Percentiles rank a stretch among this genome's conserved stretches.
These are phyloP conservation scores for Myopa tessellatipennis DNA, from an alignment of 2,888 invertebrate species.

Conservation along the genomic window DNA sequence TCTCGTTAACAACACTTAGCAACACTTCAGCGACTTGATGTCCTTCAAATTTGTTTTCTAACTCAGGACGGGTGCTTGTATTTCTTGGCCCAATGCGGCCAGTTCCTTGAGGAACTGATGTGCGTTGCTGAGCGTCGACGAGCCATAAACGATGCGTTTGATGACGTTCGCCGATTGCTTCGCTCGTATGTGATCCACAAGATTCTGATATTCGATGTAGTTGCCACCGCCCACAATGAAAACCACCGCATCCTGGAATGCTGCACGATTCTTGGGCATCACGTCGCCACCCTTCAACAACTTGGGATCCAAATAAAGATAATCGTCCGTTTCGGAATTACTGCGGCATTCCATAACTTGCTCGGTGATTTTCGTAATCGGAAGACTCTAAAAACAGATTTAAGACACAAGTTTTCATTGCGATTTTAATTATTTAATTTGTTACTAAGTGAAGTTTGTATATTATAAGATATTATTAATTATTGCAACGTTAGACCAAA, in stretches of 20 bases:
- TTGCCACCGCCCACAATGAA: slow-evolving; percentile 95
- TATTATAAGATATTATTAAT: not conserved
- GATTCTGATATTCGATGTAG: slow-evolving; percentile 99
- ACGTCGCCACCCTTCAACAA: slow-evolving; percentile 80
- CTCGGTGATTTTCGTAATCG: slow-evolving; percentile 93
- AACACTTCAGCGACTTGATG: slow-evolving; percentile 46
- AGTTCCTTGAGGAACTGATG: slow-evolving; percentile 94
- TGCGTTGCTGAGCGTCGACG: slow-evolving; percentile 93
- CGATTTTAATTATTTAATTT: too few species aligned
- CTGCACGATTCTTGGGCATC: slow-evolving; percentile 74
- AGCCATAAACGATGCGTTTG: slow-evolving; percentile 92
- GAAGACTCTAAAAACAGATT: slow-evolving; percentile 79
- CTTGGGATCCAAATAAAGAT: slow-evolving; percentile 95
- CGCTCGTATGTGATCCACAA: slow-evolving; percentile 94
- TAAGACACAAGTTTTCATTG: too few species aligned
- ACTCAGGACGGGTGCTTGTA: slow-evolving; percentile 67
- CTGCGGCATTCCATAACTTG: slow-evolving; percentile 85
- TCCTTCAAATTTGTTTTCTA: slow-evolving; percentile 54
- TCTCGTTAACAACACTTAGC: slow-evolving; percentile 40
- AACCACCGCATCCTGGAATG: slow-evolving; percentile 89
- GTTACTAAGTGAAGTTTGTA: not conserved
- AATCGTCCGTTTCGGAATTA: slow-evolving; percentile 84
- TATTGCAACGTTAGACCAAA: too few species aligned
- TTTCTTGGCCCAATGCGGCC: slow-evolving; percentile 81
- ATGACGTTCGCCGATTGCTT: slow-evolving; percentile 76